These are phyloP conservation scores for Achlya flavicornis DNA, from an alignment of 2,888 invertebrate genomes.

Conservation along the genomic window DNA sequence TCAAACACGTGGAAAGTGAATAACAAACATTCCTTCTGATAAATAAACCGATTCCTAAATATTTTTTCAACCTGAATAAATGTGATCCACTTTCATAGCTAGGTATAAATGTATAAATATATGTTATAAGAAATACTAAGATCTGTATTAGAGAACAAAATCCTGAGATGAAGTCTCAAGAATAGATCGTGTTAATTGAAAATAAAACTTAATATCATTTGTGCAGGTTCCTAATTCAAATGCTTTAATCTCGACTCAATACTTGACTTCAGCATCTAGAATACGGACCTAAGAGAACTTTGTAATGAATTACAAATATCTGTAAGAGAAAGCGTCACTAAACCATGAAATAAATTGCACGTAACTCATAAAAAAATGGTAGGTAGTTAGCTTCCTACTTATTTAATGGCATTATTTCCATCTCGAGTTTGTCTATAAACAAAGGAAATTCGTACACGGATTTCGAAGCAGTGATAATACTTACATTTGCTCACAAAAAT, in stretches of 20 bases:
- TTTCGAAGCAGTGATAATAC: slow-evolving; percentile 38
- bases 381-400: slow-evolving; percentile 27
- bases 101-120: not conserved
- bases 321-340: not conserved
- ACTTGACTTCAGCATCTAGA: too few species aligned
- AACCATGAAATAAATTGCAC: slow-evolving; percentile 29
- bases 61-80: not conserved
- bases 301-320: too few species aligned
- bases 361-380: slow-evolving; percentile 29
- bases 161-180: too few species aligned
- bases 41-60: not conserved
- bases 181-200: too few species aligned
- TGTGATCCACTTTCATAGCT: not conserved
- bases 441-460: slow-evolving; percentile 51
- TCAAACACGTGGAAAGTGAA: slow-evolving; percentile 9
- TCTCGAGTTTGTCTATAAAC: slow-evolving; percentile 52
- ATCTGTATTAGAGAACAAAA: too few species aligned
- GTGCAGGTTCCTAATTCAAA: too few species aligned
- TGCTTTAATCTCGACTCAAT: too few species aligned
- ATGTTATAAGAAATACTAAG: too few species aligned
- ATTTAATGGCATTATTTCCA: slow-evolving; percentile 41
- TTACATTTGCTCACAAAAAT: slow-evolving; percentile 21
- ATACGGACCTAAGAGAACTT: too few species aligned
- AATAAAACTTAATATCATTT: too few species aligned
- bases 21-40: not conserved